Evolutionary conservation across 1,140 invertebrate species (phyloP).

Genomic region (Caenorhabditis inopinata): DNA sequence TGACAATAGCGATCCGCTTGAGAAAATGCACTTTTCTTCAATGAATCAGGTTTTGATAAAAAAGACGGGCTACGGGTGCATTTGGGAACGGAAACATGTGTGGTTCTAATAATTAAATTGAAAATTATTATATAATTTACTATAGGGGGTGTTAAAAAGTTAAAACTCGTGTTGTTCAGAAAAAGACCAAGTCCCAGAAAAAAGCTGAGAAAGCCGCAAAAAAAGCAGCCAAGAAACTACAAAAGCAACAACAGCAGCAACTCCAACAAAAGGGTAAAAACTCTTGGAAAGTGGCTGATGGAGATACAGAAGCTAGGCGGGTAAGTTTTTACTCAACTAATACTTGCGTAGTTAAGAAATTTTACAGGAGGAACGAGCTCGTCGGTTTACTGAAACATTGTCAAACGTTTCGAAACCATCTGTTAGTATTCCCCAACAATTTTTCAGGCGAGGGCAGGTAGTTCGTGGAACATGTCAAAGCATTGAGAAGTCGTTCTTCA

Average conservation of each 20-base stretch:
- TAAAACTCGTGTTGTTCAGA: background rate
- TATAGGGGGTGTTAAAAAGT: background rate
- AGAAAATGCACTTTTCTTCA: slow-evolving; percentile 21
- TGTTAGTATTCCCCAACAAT: background rate
- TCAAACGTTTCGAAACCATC: slow-evolving; percentile 8
- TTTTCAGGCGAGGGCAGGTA: slow-evolving; percentile 16
- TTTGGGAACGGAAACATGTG: slow-evolving; percentile 9
- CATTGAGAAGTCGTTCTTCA: slow-evolving; percentile 53
- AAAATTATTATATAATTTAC: background rate
- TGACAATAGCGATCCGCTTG: slow-evolving; percentile 26
- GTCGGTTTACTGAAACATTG: slow-evolving; percentile 46
- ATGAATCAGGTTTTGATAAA: slow-evolving; percentile 11
- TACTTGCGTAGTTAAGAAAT: background rate
- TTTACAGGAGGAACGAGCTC: slow-evolving; percentile 42
- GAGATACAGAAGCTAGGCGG: background rate
- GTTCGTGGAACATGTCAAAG: slow-evolving; percentile 52
- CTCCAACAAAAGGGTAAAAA: background rate
- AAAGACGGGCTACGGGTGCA: background rate
- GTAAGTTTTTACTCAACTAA: background rate
- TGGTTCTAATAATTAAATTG: background rate
- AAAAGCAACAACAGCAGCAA: slow-evolving; percentile 45
- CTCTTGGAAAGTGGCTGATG: background rate
- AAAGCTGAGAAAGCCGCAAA: slow-evolving; percentile 38
- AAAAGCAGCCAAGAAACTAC: background rate
- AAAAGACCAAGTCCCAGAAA: slow-evolving; percentile 47